Evolutionary conservation across 2,113 vertebrate genomes (phyloP), one percentile per base, ranked within the genome.

Genomic region (Tylochromis polylepis): DNA sequence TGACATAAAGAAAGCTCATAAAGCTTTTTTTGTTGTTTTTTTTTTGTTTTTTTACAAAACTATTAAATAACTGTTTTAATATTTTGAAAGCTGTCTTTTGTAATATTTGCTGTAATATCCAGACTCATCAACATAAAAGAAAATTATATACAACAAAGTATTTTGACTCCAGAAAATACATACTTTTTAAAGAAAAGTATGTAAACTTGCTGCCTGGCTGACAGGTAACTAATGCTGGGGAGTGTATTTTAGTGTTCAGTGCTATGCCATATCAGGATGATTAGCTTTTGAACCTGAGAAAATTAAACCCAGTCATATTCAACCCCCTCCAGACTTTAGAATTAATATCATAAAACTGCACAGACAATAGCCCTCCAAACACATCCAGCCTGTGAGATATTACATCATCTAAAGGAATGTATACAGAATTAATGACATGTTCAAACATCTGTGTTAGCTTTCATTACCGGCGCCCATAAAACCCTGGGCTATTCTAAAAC

Each of bases 401-500:
- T 83, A 94, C 94, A 94, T 94, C 93, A 94, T 90, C 24, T 75
- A 87, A 22, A 89, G 89, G 94, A 94, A 94, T 93, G 91, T 85
- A 93, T 89, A 90, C 92, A 95, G 87, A 89, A 93, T 91, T 89
- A 93, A 94, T 84, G 53, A 89, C 67, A 81, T 92, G 90, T 92
- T 93, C 90, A 91, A 94, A 95, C 93, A 95, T 94, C 95, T 95
- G 93, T 62, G 80, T 86, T 84, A 81, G 89, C 84, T 92, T 93
- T 93, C 86, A 90, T 93, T 92, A 88, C 85, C 70, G 41, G n/a
- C 60, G 93, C 87, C 84, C 87, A 79, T 94, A 93, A 94, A 94
- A 92, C 58, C 77, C 22, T 8, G 77, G 62, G 62, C 88, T 80
- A 75, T 91, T 92, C 88, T 93, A 85, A 91, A 94, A 91, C 93